These are phyloP conservation scores for Triplophysa rosa DNA, from an alignment of 2,113 vertebrate genomes.

Conservation along the genomic window DNA sequence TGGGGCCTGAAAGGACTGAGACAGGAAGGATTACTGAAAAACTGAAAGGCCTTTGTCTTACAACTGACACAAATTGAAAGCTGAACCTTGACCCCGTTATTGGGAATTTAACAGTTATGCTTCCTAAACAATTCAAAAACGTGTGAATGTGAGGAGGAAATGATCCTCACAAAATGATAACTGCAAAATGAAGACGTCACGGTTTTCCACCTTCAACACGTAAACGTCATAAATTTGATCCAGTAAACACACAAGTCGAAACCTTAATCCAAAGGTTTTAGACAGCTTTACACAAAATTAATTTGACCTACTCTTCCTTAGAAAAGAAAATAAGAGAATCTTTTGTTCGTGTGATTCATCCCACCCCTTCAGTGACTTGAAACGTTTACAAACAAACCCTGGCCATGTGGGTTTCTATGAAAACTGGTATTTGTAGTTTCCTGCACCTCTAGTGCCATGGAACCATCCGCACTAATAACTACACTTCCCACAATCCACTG, in stretches of 20 bases:
- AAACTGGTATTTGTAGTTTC: conserved; percentile 33
- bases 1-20: conserved; percentile 19
- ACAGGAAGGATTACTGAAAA: background rate
- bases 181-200: too few relatives aligned
- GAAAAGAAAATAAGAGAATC: background rate
- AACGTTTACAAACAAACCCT: conserved; percentile 54
- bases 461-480: background rate
- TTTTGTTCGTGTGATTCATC: background rate
- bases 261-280: too few relatives aligned
- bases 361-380: conserved; percentile 1
- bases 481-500: conserved; percentile 25
- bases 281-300: background rate
- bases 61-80: background rate
- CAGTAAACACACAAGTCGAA: too few relatives aligned
- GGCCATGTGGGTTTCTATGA: conserved; percentile 43
- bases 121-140: too few relatives aligned
- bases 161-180: too few relatives aligned
- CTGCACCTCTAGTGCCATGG: too few relatives aligned
- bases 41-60: conserved; percentile 3
- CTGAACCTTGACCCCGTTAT: background rate
- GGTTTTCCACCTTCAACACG: too few relatives aligned
- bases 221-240: too few relatives aligned
- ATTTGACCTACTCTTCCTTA: background rate
- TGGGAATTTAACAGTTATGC: too few relatives aligned
- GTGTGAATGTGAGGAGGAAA: too few relatives aligned